Base-by-base conservation (phyloP, 2,113 vertebrate species). In the Amphiprion ocellaris region DNA sequence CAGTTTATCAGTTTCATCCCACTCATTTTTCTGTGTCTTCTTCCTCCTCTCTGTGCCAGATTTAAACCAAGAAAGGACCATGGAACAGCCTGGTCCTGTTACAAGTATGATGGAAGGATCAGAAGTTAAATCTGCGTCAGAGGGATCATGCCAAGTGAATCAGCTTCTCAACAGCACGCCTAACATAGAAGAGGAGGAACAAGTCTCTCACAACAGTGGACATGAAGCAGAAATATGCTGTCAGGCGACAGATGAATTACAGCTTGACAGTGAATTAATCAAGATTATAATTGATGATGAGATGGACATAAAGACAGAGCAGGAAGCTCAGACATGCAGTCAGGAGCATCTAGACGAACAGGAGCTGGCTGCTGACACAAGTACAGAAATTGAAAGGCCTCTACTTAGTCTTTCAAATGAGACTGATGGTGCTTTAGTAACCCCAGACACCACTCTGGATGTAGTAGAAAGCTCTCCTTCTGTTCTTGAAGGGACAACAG, bases 51-150 rank as follows among this genome's bases (percentile, higher is more conserved):
- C 1, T 74, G 19, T 70, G 41, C 26, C 83, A 94, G 91, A 77
- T 87, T 76, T 88, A 69, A 87, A 68, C 44, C 21, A 63, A 59
- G 70, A 74, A 81, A 56, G 81, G 84, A 77, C 86, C 53, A 83
- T 87, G 81, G 87, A 94, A 62, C 80, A 87, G n/a, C 67, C 68
- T 71, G 87, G 79, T 84, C 69, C 85, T 73, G 80, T 67, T 55
- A 80, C 72, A 53, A 60, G 74, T 54, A 68, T 17, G 44, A 87
- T 90, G 82, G 86, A 91, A 39, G 93, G 44, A 53, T 83, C 84
- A 7, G 62, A 84, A 47, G 69, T 69, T 15, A 60, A 85, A 19
- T 63, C 79, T 10, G 60, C 39, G 26, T 50, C 2, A 1, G 82
- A 69, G 8, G 77, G 30, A 23, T 74, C 71, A 0, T 33, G 16